Evolutionary conservation across 2,113 vertebrate genomes (phyloP).

Genomic region (Pachyramphus minor): DNA sequence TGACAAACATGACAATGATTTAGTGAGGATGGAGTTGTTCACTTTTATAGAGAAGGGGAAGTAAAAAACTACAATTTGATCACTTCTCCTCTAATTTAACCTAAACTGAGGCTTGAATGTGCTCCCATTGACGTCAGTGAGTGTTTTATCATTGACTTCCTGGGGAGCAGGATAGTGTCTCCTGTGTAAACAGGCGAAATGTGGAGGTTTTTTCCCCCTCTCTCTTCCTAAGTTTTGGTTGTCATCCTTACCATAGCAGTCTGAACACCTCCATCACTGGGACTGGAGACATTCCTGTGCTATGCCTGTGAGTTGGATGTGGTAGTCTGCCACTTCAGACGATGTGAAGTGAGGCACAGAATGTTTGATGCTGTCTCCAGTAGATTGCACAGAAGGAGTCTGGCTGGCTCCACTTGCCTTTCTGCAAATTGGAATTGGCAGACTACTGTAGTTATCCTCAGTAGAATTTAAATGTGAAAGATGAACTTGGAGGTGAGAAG

Average conservation of each 20-base stretch:
- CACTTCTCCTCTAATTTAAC: not conserved
- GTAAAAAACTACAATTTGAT: conserved; percentile 34
- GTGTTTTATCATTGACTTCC: conserved; percentile 7
- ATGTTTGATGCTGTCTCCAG: not conserved
- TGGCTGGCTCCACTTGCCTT: not conserved
- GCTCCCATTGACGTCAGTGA: conserved; percentile 41
- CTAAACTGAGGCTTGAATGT: conserved; percentile 11
- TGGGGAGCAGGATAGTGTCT: not conserved
- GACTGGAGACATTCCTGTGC: not conserved
- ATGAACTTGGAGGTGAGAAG: conserved; percentile 43
- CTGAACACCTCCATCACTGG: not conserved
- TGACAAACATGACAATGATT: conserved; percentile 50
- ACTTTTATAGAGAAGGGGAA: conserved; percentile 8
- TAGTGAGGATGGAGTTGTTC: conserved; percentile 38
- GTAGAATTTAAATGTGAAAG: conserved; percentile 42
- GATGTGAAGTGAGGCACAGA: not conserved
- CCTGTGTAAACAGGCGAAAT: not conserved
- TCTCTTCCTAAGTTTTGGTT: not conserved
- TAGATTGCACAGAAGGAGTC: conserved; percentile 29
- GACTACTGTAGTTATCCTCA: not conserved
- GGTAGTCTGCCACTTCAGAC: not conserved
- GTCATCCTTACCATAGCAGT: not conserved
- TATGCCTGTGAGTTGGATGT: not conserved
- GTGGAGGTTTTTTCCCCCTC: not conserved
- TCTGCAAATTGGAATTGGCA: conserved; percentile 8